phyloP scores from a whole-genome alignment of 2,113 vertebrate genomes.

The Pycnonotus jocosus region DNA sequence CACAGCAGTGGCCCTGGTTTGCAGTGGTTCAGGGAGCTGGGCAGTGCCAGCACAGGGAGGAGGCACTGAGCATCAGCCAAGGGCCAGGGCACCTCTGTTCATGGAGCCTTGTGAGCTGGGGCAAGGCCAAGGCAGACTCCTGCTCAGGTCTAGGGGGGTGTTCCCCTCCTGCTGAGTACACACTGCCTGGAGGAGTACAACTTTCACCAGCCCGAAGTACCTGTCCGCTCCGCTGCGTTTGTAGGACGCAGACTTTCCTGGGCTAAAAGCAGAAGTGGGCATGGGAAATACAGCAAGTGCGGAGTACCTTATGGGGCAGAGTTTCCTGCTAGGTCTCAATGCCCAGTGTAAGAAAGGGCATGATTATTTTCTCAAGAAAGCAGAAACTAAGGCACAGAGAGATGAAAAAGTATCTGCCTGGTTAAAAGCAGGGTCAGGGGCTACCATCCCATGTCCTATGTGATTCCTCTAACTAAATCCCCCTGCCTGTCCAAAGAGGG shows the following conservation, averaged over 20 bases:
- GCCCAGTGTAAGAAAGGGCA: not conserved
- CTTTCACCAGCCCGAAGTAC: not conserved
- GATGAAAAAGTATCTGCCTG: not conserved
- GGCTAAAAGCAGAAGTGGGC: not conserved
- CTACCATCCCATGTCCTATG: fast-evolving
- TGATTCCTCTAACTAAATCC: not conserved
- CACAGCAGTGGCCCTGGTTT: fast-evolving
- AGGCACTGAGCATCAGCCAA: not conserved
- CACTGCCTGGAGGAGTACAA: not conserved
- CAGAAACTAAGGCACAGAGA: not conserved
- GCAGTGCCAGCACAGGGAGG: not conserved
- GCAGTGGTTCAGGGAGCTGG: fast-evolving
- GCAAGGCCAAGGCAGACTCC: not conserved
- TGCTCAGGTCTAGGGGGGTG: fast-evolving
- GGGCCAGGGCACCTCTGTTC: not conserved
- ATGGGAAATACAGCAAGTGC: not conserved
- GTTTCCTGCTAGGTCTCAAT: not conserved
- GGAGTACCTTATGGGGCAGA: not conserved
- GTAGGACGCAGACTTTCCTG: not conserved
- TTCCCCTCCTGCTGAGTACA: not conserved
- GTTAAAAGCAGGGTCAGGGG: not conserved
- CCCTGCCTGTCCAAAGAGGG: not conserved
- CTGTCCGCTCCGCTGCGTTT: not conserved
- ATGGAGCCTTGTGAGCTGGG: not conserved
- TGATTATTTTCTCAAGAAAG: not conserved